Evolutionary conservation across 2,113 vertebrate species (phyloP), one percentile per base, ranked within the genome.

Genomic region (Anoplopoma fimbria): DNA sequence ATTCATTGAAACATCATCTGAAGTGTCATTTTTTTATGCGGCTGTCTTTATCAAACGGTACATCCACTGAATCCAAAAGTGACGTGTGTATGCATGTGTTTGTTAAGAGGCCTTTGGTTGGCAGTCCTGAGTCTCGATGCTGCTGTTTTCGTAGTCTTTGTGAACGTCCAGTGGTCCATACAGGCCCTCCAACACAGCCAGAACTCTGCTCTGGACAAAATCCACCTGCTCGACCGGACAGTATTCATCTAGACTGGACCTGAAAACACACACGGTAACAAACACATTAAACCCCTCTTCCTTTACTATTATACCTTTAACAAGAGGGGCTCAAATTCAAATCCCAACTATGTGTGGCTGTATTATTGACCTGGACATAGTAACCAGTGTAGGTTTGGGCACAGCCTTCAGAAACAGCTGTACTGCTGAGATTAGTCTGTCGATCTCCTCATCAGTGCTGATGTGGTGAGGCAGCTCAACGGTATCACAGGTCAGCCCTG

Each of bases 201-300:
- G 91, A 47, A 98, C 94, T 76, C 94, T 94, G 77, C 94, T 96
- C 88, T 99, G 98, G 87, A 99, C 97, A 2, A 84, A 88, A 34
- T 97, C 95, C 84, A 99, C 98, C 93, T 99, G 98, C 68, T 97
- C 96, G n/a, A 95, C 86, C 38, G 98, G 98, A 80, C 98, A 99
- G 86, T 99, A 99, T n/a, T 99, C 98, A 94, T 99, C 98, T 45
- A 98, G 93, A 94, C 97, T 99, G 70, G 98, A 99, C 89, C 98
- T 99, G 92, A 67, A 2, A 79, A 76, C 42, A 86, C 47, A 74
- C 12, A 72, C 9, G 12, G 13, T 27, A 19, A 65, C 23, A 83
- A n/a, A 40, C 8, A 68, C 8, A 29, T 55, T 64, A 7, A 2
- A 53, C 6, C 1, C 45, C 0, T 58, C 10, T 10, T 55, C 29